Conservation (phyloP, 2,888 invertebrate genomes). For the Xestia sexstrigata region DNA sequence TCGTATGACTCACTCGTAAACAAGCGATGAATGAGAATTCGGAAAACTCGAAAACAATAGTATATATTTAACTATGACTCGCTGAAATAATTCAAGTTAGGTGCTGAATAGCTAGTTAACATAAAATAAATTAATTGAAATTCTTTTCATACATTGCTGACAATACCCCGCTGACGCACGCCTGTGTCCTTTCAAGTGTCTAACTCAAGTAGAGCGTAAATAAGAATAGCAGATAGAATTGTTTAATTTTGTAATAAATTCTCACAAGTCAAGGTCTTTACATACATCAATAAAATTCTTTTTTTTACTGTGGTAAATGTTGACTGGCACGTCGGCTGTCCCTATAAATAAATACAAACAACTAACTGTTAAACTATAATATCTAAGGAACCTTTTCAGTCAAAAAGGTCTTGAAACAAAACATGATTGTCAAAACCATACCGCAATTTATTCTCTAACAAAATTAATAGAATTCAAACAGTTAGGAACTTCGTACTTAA, state of each 20-base stretch:
- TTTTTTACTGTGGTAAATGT: not conserved
- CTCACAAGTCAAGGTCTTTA: conserved; percentile 16
- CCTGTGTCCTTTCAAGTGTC: conserved; percentile 49
- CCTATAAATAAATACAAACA: not conserved
- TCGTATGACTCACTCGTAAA: conserved; percentile 50
- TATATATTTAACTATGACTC: conserved; percentile 46
- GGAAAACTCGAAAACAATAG: conserved; percentile 64
- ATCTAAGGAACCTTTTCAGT: not conserved
- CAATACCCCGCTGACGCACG: conserved; percentile 68
- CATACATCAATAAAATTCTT: not conserved
- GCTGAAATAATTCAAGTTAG: conserved; percentile 44
- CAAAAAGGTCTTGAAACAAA: not conserved
- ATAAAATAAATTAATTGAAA: conserved; percentile 65
- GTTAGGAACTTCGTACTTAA: not conserved
- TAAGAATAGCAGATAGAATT: conserved; percentile 18
- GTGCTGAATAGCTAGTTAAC: conserved; percentile 54
- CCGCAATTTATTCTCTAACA: not conserved
- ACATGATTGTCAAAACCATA: not conserved
- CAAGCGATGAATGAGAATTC: conserved; percentile 48
- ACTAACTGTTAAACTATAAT: not conserved
- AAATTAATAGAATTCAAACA: not conserved
- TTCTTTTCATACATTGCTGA: conserved; percentile 60
- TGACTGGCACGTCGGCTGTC: not conserved
- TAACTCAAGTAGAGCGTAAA: conserved; percentile 39
- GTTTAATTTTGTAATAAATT: conserved; percentile 26